Base-by-base conservation (phyloP, 2,113 vertebrate genomes). In the Dicentrarchus labrax region DNA sequence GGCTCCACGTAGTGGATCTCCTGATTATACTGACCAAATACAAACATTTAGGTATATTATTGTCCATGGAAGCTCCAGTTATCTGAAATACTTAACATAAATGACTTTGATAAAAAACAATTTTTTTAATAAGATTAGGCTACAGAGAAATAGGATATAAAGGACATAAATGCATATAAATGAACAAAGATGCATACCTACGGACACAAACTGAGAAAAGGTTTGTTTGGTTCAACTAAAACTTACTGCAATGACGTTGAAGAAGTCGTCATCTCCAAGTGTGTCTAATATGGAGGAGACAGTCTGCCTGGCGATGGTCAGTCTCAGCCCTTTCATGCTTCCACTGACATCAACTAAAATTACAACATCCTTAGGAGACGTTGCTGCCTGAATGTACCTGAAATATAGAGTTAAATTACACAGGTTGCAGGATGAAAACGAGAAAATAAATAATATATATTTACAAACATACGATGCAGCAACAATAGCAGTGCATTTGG, bases 321-420 rank as follows among this genome's bases (percentile, higher is more conserved):
- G 86, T 65, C 98, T 97, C 54, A 99, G 96, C 2, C 98, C 98
- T 91, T 99, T 99, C 98, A 99, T 99, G 74, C 98, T 99, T 57
- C 98, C 98, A 53, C 98, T 99, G 43, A 99, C 98, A 16, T 99
- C 98, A 0, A 99, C 97, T 86, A 99, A 94, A 91, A 99, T 99
- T 11, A 99, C 96, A 22, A 99, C 97, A 38, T 99, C 98, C 91
- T 99, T 99, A 0, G 98, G 98, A 88, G 98, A 99, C 19, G 98
- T 99, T 0, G 98, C 98, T 78, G 98, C 98, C 92, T 99, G 98
- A 86, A 99, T 99, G 75, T 99, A 99, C 98, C 98, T 99, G 88
- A 57, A 57, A 80, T 0, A 84, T 5, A 2, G n/a, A 5, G 41
- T 21, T 39, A 43, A 50, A 56, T 76, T 8, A 75, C 62, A 69